phyloP scores from a whole-genome alignment of 2,113 vertebrate genomes.

The Oplegnathus fasciatus region DNA sequence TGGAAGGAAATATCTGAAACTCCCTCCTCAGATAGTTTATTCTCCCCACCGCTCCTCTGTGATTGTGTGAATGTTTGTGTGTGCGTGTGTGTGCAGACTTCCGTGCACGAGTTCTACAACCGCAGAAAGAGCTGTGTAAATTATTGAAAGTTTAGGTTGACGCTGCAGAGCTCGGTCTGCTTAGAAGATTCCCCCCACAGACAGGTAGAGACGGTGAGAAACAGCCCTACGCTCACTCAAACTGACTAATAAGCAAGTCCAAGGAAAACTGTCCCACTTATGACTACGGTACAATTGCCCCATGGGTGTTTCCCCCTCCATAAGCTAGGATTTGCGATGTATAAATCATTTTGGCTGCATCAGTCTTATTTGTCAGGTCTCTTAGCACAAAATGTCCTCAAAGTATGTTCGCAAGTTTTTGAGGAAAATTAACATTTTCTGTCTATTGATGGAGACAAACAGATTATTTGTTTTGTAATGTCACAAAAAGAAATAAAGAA shows the following conservation, averaged over 20 bases:
- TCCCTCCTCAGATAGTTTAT: conserved; percentile 21
- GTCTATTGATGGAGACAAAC: not conserved
- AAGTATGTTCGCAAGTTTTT: not conserved
- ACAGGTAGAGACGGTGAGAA: conserved; percentile 16
- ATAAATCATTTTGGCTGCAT: conserved; percentile 15
- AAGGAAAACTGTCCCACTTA: conserved; percentile 23
- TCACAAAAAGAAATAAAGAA: not conserved
- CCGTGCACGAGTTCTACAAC: not conserved
- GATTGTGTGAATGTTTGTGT: too few relatives aligned
- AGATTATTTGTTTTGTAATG: not conserved
- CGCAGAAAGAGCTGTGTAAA: conserved; percentile 44
- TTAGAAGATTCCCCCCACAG: conserved; percentile 33
- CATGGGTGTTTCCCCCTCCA: conserved; percentile 6
- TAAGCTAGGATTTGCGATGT: not conserved
- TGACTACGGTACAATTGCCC: not conserved
- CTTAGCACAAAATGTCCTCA: not conserved
- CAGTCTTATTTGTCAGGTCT: not conserved
- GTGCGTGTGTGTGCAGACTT: not conserved
- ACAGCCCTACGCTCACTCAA: not conserved
- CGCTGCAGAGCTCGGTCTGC: conserved; percentile 21
- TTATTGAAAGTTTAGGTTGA: conserved; percentile 62
- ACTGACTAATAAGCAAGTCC: conserved; percentile 26
- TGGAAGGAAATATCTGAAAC: conserved; percentile 28
- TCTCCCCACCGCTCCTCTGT: conserved; percentile 9
- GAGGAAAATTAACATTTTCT: not conserved